Evolutionary conservation across 2,797 vertebrate genomes (phyloP), one percentile per base, ranked within the genome.

Genomic region (Platalea minor): DNA sequence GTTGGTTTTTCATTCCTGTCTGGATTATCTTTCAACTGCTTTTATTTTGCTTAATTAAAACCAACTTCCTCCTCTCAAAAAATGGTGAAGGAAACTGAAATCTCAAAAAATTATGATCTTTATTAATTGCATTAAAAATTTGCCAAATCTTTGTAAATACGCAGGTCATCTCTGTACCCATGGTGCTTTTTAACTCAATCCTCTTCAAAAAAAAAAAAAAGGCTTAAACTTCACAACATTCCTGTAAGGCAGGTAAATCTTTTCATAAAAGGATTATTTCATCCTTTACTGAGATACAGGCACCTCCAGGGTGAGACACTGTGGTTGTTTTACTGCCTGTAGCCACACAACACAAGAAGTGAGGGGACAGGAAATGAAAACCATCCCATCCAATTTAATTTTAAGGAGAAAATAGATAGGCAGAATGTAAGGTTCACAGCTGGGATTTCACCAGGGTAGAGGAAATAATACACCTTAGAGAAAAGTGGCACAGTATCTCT

Each of bases 351-450:
- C 80, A 89, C n/a, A 65, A 94, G 82, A 93, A 93, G 48, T 53
- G 72, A 92, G 41, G 51, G 83, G 69, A 91, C 51, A 95, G 90
- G 70, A 97, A 94, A 96, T 97, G 81, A 95, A 95, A 96, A 91
- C 88, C 84, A 92, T 94, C 91, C 94, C 75, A 93, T 77, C 72
- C 95, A 95, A 95, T 95, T 95, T 94, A 91, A 85, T 95, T 92
- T 94, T 85, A 93, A 91, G 91, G 78, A 79, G 57, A 94, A 93
- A 87, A 84, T 20, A 89, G 87, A 75, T 51, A 86, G 61, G n/a
- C 73, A 48, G 72, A 80, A 95, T 70, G 60, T 85, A 72, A 95
- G 67, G 26, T 85, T 93, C 90, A 74, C 88, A 91, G 90, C 85
- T 92, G 90, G 81, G 80, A 83, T 93, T 94, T 93, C 78, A 91